phyloP scores from a whole-genome alignment of 2,888 invertebrate species.

The Eupithecia pulchellata region DNA sequence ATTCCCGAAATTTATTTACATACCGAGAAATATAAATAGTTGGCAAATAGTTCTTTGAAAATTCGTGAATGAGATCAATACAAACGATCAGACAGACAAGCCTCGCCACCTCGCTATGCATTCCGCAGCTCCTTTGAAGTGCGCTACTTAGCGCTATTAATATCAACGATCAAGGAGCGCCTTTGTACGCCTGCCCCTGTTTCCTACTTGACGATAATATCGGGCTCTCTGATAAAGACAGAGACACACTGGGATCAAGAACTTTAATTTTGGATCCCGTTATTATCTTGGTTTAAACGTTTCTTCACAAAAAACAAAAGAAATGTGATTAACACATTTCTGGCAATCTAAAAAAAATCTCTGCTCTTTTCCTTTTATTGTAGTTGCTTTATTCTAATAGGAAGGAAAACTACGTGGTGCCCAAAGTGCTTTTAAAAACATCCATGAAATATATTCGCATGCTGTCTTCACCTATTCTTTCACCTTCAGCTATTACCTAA shows the following conservation, averaged over 20 bases:
- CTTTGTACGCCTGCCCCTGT: conserved; percentile 37
- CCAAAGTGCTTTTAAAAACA: not conserved
- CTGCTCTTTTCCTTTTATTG: not conserved
- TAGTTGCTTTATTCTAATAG: not conserved
- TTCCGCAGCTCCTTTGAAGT: conserved; percentile 49
- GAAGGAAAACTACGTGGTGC: not conserved
- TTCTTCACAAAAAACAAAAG: not conserved
- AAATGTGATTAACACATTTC: too few relatives aligned
- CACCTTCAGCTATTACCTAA: too few relatives aligned
- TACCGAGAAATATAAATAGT: not conserved
- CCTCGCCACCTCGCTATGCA: conserved; percentile 48
- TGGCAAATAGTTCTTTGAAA: not conserved
- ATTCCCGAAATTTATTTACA: not conserved
- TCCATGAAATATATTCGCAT: too few relatives aligned
- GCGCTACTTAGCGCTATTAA: conserved; percentile 49
- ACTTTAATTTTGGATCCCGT: not conserved
- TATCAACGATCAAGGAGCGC: conserved; percentile 41
- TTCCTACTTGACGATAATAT: conserved; percentile 45
- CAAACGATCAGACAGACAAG: conserved; percentile 24
- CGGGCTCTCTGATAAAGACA: not conserved
- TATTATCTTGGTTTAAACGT: not conserved
- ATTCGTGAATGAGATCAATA: conserved; percentile 15
- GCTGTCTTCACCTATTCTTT: too few relatives aligned
- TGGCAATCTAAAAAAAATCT: not conserved
- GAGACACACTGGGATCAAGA: not conserved